Conservation (phyloP, 2,113 vertebrate species). For the Nesogale talazaci region DNA sequence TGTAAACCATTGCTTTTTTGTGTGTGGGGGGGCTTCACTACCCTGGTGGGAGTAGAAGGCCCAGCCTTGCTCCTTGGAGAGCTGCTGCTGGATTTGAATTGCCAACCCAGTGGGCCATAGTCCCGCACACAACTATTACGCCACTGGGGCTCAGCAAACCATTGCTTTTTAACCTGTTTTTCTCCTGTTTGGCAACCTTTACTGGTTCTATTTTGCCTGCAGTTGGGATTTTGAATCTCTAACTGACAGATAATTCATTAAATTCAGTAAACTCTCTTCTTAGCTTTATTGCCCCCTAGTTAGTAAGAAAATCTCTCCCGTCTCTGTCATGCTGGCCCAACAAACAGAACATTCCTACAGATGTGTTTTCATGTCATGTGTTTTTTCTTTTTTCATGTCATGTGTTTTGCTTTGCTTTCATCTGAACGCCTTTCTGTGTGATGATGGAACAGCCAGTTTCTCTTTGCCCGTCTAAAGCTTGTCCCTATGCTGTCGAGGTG, state of each 20-base stretch:
- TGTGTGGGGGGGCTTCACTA: too few relatives aligned
- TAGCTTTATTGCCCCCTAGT: not conserved
- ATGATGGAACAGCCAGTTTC: not conserved
- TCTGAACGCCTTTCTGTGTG: constrained; percentile 1
- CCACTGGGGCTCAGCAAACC: too few relatives aligned
- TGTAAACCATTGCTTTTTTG: too few relatives aligned
- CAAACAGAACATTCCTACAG: not conserved
- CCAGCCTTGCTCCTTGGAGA: too few relatives aligned
- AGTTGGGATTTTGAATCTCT: constrained; percentile 13
- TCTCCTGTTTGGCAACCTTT: not conserved
- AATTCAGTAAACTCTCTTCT: not conserved
- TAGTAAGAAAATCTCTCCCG: not conserved
- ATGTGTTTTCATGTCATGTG: not conserved
- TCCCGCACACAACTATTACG: too few relatives aligned
- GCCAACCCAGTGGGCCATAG: too few relatives aligned
- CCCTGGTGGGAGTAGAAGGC: too few relatives aligned
- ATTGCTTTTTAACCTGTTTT: not conserved
- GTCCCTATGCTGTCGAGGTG: not conserved
- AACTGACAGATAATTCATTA: not conserved
- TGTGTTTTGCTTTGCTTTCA: not conserved
- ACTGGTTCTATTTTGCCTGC: not conserved
- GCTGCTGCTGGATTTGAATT: too few relatives aligned
- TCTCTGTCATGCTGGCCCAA: constrained; percentile 6
- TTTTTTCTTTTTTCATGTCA: not conserved
- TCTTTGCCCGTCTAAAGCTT: not conserved